Percentiles rank a stretch among this genome's conserved stretches.
phyloP scores from a whole-genome alignment of 2,888 invertebrate genomes.

The Sthenelais limicola region DNA sequence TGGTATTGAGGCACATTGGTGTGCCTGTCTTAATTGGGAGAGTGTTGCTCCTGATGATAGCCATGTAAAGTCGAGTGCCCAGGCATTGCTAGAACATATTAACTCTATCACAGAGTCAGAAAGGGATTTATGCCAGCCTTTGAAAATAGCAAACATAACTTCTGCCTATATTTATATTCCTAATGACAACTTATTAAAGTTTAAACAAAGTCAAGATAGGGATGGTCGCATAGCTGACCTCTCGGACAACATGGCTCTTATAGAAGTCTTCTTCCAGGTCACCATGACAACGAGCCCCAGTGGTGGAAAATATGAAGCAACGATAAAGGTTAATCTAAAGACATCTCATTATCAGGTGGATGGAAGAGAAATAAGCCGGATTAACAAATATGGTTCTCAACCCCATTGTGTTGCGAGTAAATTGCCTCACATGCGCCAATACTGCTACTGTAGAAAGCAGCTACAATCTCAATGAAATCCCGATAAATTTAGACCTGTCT shows the following conservation, averaged over 20 bases:
- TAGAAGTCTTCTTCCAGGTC: constrained; percentile 82
- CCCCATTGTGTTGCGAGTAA: constrained; percentile 83
- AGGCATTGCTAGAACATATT: constrained; percentile 41
- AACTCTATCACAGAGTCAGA: constrained; percentile 43
- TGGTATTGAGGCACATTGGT: constrained; percentile 95
- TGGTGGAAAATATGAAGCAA: constrained; percentile 86
- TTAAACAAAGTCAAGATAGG: constrained; percentile 81
- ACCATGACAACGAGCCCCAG: constrained; percentile 84
- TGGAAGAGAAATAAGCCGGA: constrained; percentile 74
- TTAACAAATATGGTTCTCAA: constrained; percentile 87
- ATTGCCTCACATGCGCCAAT: constrained; percentile 81
- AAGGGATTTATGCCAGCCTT: constrained; percentile 40
- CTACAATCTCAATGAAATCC: too few species aligned
- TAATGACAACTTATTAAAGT: constrained; percentile 77
- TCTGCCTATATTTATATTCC: constrained; percentile 47
- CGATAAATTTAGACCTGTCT: too few species aligned
- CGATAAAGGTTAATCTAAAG: constrained; percentile 77
- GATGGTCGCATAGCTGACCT: constrained; percentile 91
- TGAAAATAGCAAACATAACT: constrained; percentile 41
- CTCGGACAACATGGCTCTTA: constrained; percentile 77
- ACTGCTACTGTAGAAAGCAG: constrained; percentile 81
- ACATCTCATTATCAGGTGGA: constrained; percentile 11
- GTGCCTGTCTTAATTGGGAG: constrained; percentile 80
- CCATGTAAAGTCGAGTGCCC: constrained; percentile 42
- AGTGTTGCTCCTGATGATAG: constrained; percentile 18